Conservation (phyloP, 2,888 invertebrate species). For the Auanema freiburgensis region DNA sequence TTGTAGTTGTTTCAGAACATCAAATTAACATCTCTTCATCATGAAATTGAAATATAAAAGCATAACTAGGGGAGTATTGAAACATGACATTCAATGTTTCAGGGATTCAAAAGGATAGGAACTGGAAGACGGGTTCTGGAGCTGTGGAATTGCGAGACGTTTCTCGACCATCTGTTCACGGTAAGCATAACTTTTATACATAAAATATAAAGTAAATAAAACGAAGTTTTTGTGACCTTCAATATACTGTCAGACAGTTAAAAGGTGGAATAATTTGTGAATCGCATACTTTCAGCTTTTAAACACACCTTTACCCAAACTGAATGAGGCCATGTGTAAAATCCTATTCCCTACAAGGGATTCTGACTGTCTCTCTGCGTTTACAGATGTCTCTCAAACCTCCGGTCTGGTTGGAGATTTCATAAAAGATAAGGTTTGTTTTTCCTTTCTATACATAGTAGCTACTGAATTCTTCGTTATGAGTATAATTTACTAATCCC, state of each 20-base stretch:
- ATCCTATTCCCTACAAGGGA: constrained; percentile 7
- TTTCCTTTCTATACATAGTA: constrained; percentile 6
- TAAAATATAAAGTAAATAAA: constrained; percentile 13
- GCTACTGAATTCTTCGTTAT: constrained; percentile 10
- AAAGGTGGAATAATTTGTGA: constrained; percentile 10
- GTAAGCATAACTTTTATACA: constrained; percentile 13
- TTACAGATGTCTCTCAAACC: constrained; percentile 9
- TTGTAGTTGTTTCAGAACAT: constrained; percentile 5
- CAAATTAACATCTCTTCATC: too few relatives aligned
- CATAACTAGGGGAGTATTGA: constrained; percentile 9
- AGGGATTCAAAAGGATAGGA: constrained; percentile 16
- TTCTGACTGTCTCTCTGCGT: constrained; percentile 2
- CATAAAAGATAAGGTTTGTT: constrained; percentile 6
- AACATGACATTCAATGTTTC: constrained; percentile 14
- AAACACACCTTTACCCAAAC: constrained; percentile 5
- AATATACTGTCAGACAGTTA: constrained; percentile 6
- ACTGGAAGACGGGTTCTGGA: background rate
- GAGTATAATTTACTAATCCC: background rate
- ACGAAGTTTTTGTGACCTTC: constrained; percentile 1
- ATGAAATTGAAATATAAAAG: too few relatives aligned
- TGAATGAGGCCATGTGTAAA: constrained; percentile 9
- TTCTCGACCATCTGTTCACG: constrained; percentile 2
- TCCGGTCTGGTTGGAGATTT: constrained; percentile 4
- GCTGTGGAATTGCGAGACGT: constrained; percentile 7
- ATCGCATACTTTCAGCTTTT: background rate